These are phyloP conservation scores for Caenorhabditis virilis DNA, from an alignment of 2,888 invertebrate species.

Conservation along the genomic window DNA sequence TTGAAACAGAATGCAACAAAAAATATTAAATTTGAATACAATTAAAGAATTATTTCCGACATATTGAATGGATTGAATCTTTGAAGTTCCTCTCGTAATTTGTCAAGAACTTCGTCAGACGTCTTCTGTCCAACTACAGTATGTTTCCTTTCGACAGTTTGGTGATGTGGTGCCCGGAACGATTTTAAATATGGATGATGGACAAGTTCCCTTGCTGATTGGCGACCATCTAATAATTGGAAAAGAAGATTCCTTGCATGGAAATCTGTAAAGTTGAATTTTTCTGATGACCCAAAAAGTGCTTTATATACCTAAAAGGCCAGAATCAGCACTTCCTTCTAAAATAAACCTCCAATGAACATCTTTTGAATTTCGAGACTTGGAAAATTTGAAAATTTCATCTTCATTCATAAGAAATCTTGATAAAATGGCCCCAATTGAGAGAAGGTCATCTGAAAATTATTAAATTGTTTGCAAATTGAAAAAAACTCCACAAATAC, in stretches of 20 bases:
- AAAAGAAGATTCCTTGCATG: constrained; percentile 29
- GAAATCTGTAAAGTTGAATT: too few species aligned
- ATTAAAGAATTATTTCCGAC: constrained; percentile 31
- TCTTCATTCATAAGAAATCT: constrained; percentile 40
- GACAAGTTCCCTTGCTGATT: constrained; percentile 27
- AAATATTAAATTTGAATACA: neutral
- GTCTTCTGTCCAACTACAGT: constrained; percentile 38
- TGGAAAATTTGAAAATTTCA: constrained; percentile 36
- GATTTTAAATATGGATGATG: constrained; percentile 36
- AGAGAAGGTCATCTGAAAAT: constrained; percentile 35
- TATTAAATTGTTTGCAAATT: neutral
- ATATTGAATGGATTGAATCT: constrained; percentile 40
- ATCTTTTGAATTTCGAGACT: constrained; percentile 35
- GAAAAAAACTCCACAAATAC: constrained; percentile 12
- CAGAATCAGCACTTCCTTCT: constrained; percentile 36
- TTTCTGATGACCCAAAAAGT: too few species aligned
- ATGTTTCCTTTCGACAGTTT: constrained; percentile 30
- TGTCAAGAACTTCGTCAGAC: constrained; percentile 28
- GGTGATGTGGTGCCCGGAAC: constrained; percentile 34
- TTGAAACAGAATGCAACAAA: neutral
- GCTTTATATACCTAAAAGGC: too few species aligned
- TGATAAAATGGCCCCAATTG: constrained; percentile 37
- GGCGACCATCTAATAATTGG: constrained; percentile 31
- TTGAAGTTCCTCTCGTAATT: constrained; percentile 36
- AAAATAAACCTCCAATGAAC: constrained; percentile 33